A percentile compares a stretch with the other conserved stretches of the same genome.
Evolutionary conservation across 2,888 invertebrate species (phyloP).

Genomic region (Protophormia terraenovae): DNA sequence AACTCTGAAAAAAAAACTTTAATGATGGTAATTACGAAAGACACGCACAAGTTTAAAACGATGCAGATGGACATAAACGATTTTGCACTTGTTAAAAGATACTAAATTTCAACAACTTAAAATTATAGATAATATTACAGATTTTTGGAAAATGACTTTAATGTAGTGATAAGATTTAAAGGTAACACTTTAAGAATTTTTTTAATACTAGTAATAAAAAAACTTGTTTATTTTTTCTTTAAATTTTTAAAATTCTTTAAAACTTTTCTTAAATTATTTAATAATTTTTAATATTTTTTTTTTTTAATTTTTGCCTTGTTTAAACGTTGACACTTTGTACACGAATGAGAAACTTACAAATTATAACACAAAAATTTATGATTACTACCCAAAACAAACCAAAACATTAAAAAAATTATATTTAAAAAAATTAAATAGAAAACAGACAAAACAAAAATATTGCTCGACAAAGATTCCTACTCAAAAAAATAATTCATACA

Average conservation of each 20-base stretch:
- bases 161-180: background rate
- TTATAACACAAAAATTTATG: constrained; percentile 67
- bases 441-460: constrained; percentile 53
- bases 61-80: constrained; percentile 49
- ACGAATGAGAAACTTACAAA: constrained; percentile 72
- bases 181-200: constrained; percentile 3
- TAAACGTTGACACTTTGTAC: constrained; percentile 75
- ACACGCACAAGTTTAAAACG: constrained; percentile 60
- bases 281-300: constrained; percentile 12
- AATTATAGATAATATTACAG: background rate
- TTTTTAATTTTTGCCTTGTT: constrained; percentile 67
- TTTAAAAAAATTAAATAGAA: constrained; percentile 48
- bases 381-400: constrained; percentile 60
- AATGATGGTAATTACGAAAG: constrained; percentile 66
- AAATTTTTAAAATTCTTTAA: background rate
- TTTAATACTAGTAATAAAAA: too few species aligned
- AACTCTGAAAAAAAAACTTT: constrained; percentile 38
- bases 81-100: constrained; percentile 49
- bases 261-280: background rate
- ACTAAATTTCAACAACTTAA: constrained; percentile 16
- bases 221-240: constrained; percentile 7
- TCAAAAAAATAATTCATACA: constrained; percentile 33
- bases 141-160: background rate
- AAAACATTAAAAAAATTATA: constrained; percentile 49
- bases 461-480: constrained; percentile 48